Percentiles rank a stretch among this genome's conserved stretches.
phyloP scores from a whole-genome alignment of 2,797 vertebrate species.

The Hippocampus kuda region DNA sequence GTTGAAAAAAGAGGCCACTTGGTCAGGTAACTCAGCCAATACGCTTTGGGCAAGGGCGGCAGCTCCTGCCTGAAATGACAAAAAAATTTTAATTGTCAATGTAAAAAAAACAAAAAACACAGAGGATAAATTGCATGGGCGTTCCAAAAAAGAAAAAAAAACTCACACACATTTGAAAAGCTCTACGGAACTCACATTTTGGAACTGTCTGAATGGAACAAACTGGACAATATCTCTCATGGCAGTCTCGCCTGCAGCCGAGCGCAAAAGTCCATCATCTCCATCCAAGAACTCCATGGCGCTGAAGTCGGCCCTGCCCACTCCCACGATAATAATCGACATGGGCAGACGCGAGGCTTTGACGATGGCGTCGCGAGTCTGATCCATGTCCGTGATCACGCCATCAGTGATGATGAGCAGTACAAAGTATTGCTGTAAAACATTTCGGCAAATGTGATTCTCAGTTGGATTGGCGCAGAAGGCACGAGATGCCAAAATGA shows the following conservation, averaged over 20 bases:
- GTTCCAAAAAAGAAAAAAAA: neutral
- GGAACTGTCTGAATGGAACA: conserved; percentile 90
- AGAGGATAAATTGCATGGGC: neutral
- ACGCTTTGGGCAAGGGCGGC: conserved; percentile 82
- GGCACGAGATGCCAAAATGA: neutral
- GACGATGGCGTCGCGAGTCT: conserved; percentile 82
- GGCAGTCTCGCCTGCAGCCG: conserved; percentile 72
- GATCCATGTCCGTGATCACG: conserved; percentile 92
- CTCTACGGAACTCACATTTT: conserved; percentile 72
- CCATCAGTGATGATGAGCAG: conserved; percentile 95
- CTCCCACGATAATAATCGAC: conserved; percentile 93
- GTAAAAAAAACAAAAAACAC: neutral
- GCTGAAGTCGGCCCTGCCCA: conserved; percentile 85
- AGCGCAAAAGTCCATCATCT: conserved; percentile 73
- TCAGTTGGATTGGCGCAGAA: neutral
- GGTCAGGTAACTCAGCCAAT: conserved; percentile 85
- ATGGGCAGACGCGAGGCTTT: conserved; percentile 84
- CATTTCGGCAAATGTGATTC: neutral
- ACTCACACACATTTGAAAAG: neutral
- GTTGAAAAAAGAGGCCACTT: conserved; percentile 87
- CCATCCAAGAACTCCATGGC: conserved; percentile 94
- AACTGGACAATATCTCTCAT: conserved; percentile 93
- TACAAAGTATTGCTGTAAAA: conserved; percentile 84
- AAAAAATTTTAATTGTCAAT: conserved; percentile 20
- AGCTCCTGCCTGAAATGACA: conserved; percentile 71